phyloP scores from a whole-genome alignment of 1,140 invertebrate genomes.

The Drosophila parabipectinata region DNA sequence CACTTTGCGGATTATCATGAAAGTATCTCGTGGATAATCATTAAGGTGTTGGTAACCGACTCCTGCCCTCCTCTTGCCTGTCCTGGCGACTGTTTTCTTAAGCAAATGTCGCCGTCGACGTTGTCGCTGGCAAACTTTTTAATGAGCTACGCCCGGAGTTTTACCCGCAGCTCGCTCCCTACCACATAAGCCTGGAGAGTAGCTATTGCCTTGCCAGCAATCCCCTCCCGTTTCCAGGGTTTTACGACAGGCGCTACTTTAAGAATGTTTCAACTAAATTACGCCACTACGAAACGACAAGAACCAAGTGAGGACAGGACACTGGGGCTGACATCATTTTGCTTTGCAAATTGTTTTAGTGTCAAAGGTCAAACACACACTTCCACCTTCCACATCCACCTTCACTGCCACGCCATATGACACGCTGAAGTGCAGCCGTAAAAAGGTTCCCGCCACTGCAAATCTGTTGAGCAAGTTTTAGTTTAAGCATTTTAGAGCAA shows the following conservation, averaged over 20 bases:
- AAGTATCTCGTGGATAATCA: constrained; percentile 72
- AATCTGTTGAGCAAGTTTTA: constrained; percentile 79
- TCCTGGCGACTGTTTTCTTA: constrained; percentile 65
- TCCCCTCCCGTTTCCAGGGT: constrained; percentile 12
- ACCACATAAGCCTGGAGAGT: constrained; percentile 8
- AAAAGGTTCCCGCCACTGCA: constrained; percentile 64
- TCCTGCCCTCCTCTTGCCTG: not conserved
- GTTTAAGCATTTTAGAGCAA: constrained; percentile 77
- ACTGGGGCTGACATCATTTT: constrained; percentile 73
- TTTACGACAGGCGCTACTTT: constrained; percentile 64
- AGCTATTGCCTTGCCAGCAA: constrained; percentile 4
- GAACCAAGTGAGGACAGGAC: constrained; percentile 14
- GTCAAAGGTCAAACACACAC: constrained; percentile 77
- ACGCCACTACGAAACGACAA: constrained; percentile 31
- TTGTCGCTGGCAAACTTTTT: constrained; percentile 74
- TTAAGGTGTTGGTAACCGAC: constrained; percentile 57
- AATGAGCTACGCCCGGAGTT: constrained; percentile 66
- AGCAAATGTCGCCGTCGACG: constrained; percentile 65
- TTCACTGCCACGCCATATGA: constrained; percentile 56
- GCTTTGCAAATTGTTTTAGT: constrained; percentile 80
- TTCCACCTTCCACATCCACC: constrained; percentile 12
- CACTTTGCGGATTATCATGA: constrained; percentile 64
- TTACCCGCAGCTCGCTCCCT: constrained; percentile 11
- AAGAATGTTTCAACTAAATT: constrained; percentile 81
- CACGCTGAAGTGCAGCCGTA: constrained; percentile 69